Evolutionary conservation across 2,888 invertebrate genomes (phyloP), one percentile per base, ranked within the genome.

Genomic region (Frankliniella intonsa): DNA sequence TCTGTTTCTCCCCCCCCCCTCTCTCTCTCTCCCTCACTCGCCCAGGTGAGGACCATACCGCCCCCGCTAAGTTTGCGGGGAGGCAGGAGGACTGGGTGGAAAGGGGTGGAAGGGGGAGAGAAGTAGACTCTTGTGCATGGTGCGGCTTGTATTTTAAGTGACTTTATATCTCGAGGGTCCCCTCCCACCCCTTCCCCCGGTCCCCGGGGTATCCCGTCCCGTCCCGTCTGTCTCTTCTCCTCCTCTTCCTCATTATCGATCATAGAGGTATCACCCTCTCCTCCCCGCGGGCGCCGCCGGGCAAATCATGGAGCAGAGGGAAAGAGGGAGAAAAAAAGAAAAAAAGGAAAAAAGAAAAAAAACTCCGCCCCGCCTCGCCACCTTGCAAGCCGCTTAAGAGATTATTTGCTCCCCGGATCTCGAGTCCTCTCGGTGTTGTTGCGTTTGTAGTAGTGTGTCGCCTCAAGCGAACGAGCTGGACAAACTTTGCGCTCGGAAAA

Each of bases 131-230:
- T 76, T 19, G 12, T 55, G 55, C 55, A 38, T 38, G 38, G 38
- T 38, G 55, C 69, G 69, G 22, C 69, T 76, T 76, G 69, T 76
- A 76, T 76, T 76, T 76, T 76, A 76, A 76, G 69, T 76, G 69
- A 76, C 69, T 76, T 76, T 76, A 25, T 76, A 76, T 76, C 69
- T 76, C 69, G 25, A 76, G 69, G 69, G 69, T 38, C 38, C 38
- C 38, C 38, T 5, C 38, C 38, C n/a, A n/a, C n/a, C n/a, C n/a
- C n/a, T n/a, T n/a, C n/a, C n/a, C n/a, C n/a, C n/a, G 69, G n/a
- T 69, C 25, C 17, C 55, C 69, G 25, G 25, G 38, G 38, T 38
- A 38, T 38, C 38, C 38, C 38, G 38, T 38, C 38, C 38, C 38
- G 38, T 38, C 62, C 62, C n/a, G n/a, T 62, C 62, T 62, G 7